Conservation (phyloP, 2,797 vertebrate genomes). For the Lepus oiostolus region DNA sequence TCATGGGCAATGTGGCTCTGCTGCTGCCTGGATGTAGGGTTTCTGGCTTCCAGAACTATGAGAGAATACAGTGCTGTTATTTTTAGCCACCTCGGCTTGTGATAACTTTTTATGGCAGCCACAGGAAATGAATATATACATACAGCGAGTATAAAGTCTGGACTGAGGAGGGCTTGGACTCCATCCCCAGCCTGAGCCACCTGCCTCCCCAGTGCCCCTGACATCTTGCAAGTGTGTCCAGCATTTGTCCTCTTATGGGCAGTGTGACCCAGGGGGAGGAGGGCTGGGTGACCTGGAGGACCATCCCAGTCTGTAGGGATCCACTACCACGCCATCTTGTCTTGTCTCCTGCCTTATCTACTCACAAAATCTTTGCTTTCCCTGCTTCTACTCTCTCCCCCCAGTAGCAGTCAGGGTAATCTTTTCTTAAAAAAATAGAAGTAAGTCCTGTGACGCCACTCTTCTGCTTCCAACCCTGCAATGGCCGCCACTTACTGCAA, state of each 20-base stretch:
- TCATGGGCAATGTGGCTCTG: not conserved
- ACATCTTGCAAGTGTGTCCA: not conserved
- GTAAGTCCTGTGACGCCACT: not conserved
- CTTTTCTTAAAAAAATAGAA: not conserved
- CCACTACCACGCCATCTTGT: not conserved
- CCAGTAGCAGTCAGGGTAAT: not conserved
- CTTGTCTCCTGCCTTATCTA: not conserved
- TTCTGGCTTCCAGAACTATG: constrained; percentile 10
- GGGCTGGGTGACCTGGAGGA: not conserved
- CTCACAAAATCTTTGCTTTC: not conserved
- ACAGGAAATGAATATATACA: not conserved
- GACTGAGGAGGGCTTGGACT: not conserved
- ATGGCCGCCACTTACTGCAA: not conserved
- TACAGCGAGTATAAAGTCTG: not conserved
- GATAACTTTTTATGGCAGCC: not conserved
- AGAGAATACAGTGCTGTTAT: not conserved
- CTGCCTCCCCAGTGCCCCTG: not conserved
- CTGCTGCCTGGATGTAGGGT: not conserved
- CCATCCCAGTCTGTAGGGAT: not conserved
- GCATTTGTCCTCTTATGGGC: not conserved
- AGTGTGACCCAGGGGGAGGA: not conserved
- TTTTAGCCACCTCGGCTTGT: not conserved
- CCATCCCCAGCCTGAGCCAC: not conserved
- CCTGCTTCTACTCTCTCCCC: not conserved
- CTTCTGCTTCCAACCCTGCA: not conserved